Evolutionary conservation across 2,888 invertebrate species (phyloP).

Genomic region (Drosophila yooni): DNA sequence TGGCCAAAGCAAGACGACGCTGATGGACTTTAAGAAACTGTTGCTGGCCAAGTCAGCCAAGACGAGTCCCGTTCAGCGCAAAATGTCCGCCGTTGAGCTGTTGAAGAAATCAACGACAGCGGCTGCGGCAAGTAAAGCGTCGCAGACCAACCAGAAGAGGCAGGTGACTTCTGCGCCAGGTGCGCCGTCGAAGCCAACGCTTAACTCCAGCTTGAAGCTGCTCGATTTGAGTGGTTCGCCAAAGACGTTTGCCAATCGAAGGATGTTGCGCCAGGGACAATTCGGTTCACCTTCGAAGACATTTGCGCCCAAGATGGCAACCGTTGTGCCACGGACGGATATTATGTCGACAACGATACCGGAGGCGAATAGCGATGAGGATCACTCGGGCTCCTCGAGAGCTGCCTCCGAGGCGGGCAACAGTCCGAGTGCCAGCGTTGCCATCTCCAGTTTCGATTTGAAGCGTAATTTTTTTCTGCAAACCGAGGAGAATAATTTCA

Average conservation of each 20-base stretch:
- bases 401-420: slow-evolving; percentile 85
- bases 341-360: slow-evolving; percentile 94
- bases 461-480: slow-evolving; percentile 85
- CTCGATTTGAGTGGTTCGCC: slow-evolving; percentile 90
- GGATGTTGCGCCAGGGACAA: slow-evolving; percentile 86
- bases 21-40: slow-evolving; percentile 93
- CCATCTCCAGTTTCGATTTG: slow-evolving; percentile 79
- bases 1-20: slow-evolving; percentile 90
- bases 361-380: slow-evolving; percentile 92
- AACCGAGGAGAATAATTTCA: slow-evolving; percentile 85
- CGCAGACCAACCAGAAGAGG: slow-evolving; percentile 26
- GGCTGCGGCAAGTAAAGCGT: slow-evolving; percentile 8
- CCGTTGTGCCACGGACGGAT: slow-evolving; percentile 87
- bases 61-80: slow-evolving; percentile 86
- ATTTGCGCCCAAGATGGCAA: slow-evolving; percentile 86
- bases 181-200: slow-evolving; percentile 59
- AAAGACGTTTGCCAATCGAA: slow-evolving; percentile 89
- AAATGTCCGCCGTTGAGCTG: slow-evolving; percentile 92
- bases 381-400: slow-evolving; percentile 87
- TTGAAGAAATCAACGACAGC: slow-evolving; percentile 87
- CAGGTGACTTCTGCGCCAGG: slow-evolving; percentile 32
- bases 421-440: slow-evolving; percentile 47
- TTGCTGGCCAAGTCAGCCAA: slow-evolving; percentile 91
- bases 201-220: slow-evolving; percentile 87
- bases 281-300: slow-evolving; percentile 87